These are phyloP conservation scores for Helogale parvula DNA, from an alignment of 2,113 vertebrate genomes.

Conservation along the genomic window DNA sequence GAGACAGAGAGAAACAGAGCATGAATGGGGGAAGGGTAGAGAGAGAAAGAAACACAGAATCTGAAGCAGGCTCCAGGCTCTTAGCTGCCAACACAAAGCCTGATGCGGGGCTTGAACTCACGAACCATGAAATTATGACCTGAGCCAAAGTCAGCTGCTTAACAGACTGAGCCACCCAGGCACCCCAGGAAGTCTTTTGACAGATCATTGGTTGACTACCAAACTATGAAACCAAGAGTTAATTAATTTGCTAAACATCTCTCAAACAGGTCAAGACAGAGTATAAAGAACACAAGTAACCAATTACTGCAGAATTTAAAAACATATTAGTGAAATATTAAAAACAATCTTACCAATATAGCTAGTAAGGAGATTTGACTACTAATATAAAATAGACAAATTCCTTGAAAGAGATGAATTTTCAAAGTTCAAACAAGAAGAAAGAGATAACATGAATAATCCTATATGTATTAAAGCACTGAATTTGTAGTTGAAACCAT, in stretches of 20 bases:
- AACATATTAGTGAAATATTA: background rate
- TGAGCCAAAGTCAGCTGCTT: too few species aligned
- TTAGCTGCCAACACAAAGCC: too few species aligned
- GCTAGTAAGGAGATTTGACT: background rate
- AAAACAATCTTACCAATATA: background rate
- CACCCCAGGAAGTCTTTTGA: background rate
- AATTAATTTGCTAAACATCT: background rate
- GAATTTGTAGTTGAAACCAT: background rate
- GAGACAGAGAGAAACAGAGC: too few species aligned
- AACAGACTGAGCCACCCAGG: too few species aligned
- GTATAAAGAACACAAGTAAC: background rate
- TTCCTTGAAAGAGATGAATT: background rate
- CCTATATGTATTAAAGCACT: background rate
- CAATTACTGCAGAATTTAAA: background rate
- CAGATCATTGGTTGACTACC: background rate
- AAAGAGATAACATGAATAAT: background rate
- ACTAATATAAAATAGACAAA: background rate
- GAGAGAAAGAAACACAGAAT: too few species aligned
- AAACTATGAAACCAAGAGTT: background rate
- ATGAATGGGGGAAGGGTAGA: too few species aligned
- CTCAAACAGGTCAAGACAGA: background rate
- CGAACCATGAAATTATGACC: too few species aligned
- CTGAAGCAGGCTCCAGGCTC: too few species aligned
- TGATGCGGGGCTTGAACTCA: too few species aligned
- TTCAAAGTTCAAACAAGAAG: background rate